These are phyloP conservation scores for Paralvinella palmiformis DNA, from an alignment of 1,140 invertebrate species.

Conservation along the genomic window DNA sequence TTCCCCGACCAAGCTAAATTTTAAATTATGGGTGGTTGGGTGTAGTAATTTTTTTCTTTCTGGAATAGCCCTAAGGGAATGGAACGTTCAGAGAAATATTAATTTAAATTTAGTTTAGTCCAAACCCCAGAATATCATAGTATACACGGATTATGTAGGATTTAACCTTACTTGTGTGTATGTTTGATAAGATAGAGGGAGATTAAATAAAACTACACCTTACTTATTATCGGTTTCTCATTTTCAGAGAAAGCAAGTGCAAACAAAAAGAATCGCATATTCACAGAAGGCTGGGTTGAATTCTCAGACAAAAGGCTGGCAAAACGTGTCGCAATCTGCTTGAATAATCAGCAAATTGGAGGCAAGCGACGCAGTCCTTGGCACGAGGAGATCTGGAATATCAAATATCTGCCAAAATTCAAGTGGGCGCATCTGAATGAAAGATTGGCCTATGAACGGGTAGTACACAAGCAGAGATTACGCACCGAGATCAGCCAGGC, in stretches of 20 bases:
- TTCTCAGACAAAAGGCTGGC: slow-evolving; percentile 84
- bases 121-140: neutral
- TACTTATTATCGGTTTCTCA: slow-evolving; percentile 12
- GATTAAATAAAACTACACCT: neutral
- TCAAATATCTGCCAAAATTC: slow-evolving; percentile 86
- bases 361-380: slow-evolving; percentile 78
- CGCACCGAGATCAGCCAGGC: slow-evolving; percentile 82
- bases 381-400: slow-evolving; percentile 87
- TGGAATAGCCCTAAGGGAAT: too few species aligned
- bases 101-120: neutral
- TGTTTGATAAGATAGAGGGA: neutral
- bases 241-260: slow-evolving; percentile 33
- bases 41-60: too few species aligned
- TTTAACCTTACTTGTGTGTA: neutral
- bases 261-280: slow-evolving; percentile 55
- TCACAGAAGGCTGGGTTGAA: slow-evolving; percentile 94
- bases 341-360: slow-evolving; percentile 86
- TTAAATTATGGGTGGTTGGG: too few species aligned
- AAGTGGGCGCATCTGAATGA: slow-evolving; percentile 94
- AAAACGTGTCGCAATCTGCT: slow-evolving; percentile 69
- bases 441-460: slow-evolving; percentile 81
- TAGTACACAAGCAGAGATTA: slow-evolving; percentile 77
- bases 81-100: neutral
- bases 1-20: too few species aligned
- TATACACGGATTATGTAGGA: neutral